Percentiles rank a stretch among this genome's conserved stretches.
phyloP scores from a whole-genome alignment of 2,888 invertebrate species.

The Mongoloraphidia duomilia region DNA sequence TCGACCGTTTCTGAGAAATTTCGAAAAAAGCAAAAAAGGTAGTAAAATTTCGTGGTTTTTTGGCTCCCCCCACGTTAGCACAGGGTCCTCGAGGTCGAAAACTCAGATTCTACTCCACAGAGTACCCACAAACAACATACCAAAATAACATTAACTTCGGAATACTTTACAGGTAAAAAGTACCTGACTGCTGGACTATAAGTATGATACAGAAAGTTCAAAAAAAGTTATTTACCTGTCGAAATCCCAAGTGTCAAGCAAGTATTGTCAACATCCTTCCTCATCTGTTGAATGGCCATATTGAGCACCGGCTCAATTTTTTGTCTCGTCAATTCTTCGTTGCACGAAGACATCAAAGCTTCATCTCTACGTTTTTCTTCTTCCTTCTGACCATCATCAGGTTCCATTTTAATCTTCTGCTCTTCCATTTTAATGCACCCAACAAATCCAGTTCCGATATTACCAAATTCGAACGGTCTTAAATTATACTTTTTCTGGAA shows the following conservation, averaged over 20 bases:
- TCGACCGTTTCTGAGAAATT: too few species aligned
- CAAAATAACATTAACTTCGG: too few species aligned
- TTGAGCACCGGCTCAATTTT: constrained; percentile 72
- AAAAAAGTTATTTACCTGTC: constrained; percentile 49
- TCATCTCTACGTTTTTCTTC: constrained; percentile 22
- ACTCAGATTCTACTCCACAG: too few species aligned
- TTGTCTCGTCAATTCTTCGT: constrained; percentile 47
- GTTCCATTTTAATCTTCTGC: constrained; percentile 20
- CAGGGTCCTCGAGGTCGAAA: too few species aligned
- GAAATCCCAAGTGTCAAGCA: constrained; percentile 77
- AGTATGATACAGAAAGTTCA: too few species aligned
- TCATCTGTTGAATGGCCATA: constrained; percentile 74
- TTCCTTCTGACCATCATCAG: constrained; percentile 24
- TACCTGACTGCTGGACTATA: too few species aligned
- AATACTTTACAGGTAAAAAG: too few species aligned
- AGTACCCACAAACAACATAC: too few species aligned
- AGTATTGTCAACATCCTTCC: constrained; percentile 71
- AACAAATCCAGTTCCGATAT: constrained; percentile 31
- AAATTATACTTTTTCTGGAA: constrained; percentile 75
- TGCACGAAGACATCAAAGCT: constrained; percentile 29
- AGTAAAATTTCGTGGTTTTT: too few species aligned
- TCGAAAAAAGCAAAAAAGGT: too few species aligned
- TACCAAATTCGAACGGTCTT: constrained; percentile 54
- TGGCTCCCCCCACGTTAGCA: too few species aligned
- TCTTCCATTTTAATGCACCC: constrained; percentile 52